Evolutionary conservation across 2,113 vertebrate species (phyloP), one percentile per base, ranked within the genome.

Genomic region (Cervus canadensis): DNA sequence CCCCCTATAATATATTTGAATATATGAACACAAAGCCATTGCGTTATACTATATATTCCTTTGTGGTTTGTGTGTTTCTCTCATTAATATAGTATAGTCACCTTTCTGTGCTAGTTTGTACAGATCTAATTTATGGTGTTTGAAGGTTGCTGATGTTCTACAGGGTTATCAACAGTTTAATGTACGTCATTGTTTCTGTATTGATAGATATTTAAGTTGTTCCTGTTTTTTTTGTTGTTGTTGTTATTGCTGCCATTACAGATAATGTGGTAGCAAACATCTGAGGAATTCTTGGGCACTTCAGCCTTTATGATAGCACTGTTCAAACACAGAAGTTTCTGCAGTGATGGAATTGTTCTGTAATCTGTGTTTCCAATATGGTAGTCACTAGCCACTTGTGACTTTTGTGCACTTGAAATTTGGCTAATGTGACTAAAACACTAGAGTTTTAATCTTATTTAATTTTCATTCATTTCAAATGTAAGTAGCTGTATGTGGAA

Each of bases 391-490:
- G 21, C 26, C 48, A 36, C 26, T 59, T 76, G 28, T 40, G 71
- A 85, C 50, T 76, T 3, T 12, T 26, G 43, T 48, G 33, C 28
- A 17, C 74, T 56, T 79, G 30, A 89, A 79, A 81, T 92, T 67
- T 64, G 48, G 33, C 62, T 87, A 57, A n/a, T 91, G 40, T 91
- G 60, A 82, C 60, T 87, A 33, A 94, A 57, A 21, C 74, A 43
- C 12, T 56, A 40, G 86, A 52, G 56, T 56, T 94, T 96, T 91
- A 87, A 87, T 57, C 81, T 92, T 43, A 28, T n/a, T 97, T 92
- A 43, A 59, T 89, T 81, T 67, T 60, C 12, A 52, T 76, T 79
- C 36, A 91, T 57, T 81, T 85, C 26, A 79, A 40, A 71, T 76
- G 26, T 45, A 83, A 74, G 48, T 76, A 62, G 74, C 48, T 48